A percentile compares a stretch with the other conserved stretches of the same genome.
These are phyloP conservation scores for Saccostrea glomerata DNA, from an alignment of 1,140 invertebrate species.

Conservation along the genomic window DNA sequence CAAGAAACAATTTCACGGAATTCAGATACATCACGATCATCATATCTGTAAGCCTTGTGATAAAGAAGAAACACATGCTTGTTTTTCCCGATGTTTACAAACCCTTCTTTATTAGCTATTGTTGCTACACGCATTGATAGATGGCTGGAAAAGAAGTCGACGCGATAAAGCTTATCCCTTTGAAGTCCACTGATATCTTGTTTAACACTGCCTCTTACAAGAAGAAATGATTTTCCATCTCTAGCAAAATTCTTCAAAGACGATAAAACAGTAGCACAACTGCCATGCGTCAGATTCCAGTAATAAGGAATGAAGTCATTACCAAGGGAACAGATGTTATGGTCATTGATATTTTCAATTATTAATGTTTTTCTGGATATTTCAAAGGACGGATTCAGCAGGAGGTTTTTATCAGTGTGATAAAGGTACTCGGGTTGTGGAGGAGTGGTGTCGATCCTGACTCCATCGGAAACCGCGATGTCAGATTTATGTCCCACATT, in stretches of 20 bases:
- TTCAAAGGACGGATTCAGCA: conserved; percentile 66
- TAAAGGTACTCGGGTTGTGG: conserved; percentile 40
- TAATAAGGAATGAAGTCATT: conserved; percentile 35
- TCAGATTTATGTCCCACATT: conserved; percentile 39
- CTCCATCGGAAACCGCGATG: conserved; percentile 58
- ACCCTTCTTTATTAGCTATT: conserved; percentile 55
- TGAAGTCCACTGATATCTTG: conserved; percentile 40
- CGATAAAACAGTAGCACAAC: conserved; percentile 45
- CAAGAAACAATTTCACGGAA: conserved; percentile 52
- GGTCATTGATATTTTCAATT: conserved; percentile 15
- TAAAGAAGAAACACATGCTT: conserved; percentile 57
- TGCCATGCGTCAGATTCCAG: conserved; percentile 18
- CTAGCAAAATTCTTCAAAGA: conserved; percentile 24
- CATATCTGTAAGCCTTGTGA: conserved; percentile 49
- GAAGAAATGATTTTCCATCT: conserved; percentile 37
- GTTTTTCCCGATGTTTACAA: conserved; percentile 45
- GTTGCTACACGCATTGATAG: background rate
- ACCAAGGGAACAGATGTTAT: background rate
- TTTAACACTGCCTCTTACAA: conserved; percentile 40
- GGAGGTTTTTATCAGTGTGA: conserved; percentile 50
- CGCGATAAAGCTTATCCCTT: conserved; percentile 35
- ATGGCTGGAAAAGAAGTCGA: conserved; percentile 47
- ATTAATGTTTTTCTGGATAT: background rate
- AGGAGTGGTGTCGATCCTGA: conserved; percentile 56
- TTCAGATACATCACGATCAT: background rate